Evolutionary conservation across 2,888 invertebrate genomes (phyloP), one percentile per base, ranked within the genome.

Genomic region (Meiosimyza decipiens): DNA sequence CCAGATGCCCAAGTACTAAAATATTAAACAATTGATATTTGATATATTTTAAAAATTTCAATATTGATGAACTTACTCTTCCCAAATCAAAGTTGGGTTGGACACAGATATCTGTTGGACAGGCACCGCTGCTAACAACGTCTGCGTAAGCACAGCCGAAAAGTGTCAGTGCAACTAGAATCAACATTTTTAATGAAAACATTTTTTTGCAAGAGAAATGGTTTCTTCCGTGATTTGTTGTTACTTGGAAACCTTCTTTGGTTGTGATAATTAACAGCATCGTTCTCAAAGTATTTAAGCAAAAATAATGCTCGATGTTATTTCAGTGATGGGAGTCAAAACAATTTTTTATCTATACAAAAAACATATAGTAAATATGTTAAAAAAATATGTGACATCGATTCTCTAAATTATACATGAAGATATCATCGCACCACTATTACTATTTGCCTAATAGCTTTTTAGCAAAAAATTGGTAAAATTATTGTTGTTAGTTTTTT

Each of bases 1-100:
- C 84, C 93, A 94, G 81, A 89, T 90, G 52, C 94, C 93, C 78
- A 91, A 80, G 80, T 91, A 92, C 92, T 92, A 7, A 55, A 55
- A 55, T 22, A 12, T 2, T 22, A 18, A 55, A 18, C 12, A 18
- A 55, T 4, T 55, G 12, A 7, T 11, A 1, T 18, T 55, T 55
- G 1, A n/a, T 28, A 4, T 28, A 4, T 28, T 16, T 55, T 18
- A 13, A 18, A n/a, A 15, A 55, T n/a, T 18, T 9, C 11, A 55
- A 22, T 22, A 1, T 22, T 22, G 22, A 22, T 22, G 22, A 22
- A 18, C 22, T n/a, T 55, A 64, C 71, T 40, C 55, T 16, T 11
- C 55, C 71, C 16, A 77, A 68, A 72, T 73, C 4, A 64, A 78
- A 76, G 16, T 73, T 55, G 6, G 63, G 16, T 13, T 73, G 51